Base-by-base conservation (phyloP, 2,888 invertebrate species). In the Leucophenga maculata region DNA sequence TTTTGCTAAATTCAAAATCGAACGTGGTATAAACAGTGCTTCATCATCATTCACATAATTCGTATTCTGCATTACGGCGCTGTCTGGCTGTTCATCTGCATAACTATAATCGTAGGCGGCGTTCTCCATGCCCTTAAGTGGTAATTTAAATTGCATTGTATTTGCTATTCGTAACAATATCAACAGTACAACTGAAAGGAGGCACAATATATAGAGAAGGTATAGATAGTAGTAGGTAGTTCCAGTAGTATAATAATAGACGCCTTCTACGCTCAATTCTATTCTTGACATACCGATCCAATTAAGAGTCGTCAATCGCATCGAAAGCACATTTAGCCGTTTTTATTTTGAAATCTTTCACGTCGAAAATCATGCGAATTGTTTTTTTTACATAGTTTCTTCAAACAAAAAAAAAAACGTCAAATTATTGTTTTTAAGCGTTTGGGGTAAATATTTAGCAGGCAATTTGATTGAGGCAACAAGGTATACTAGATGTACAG, bases 241-340 rank as follows among this genome's bases (percentile, higher is more conserved):
- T n/a, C n/a, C n/a, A n/a, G n/a, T n/a, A n/a, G n/a, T n/a, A n/a
- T n/a, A n/a, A n/a, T n/a, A n/a, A n/a, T n/a, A n/a, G n/a, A n/a
- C n/a, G n/a, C n/a, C n/a, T n/a, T n/a, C n/a, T n/a, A n/a, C n/a
- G n/a, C n/a, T n/a, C n/a, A 18, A 39, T 18, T 31, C 18, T 1
- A 11, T 32, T 26, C 18, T 32, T 65, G 6, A 72, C 78, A 80
- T 72, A 86, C 85, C 77, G 69, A 81, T 72, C 75, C 76, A 77
- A 69, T 71, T 66, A 60, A 71, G 70, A 68, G 48, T 57, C 68
- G 69, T 78, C 69, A 72, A 62, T 77, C 75, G 76, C 85, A 85
- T 85, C 83, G 77, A 76, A 74, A 78, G 69, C 54, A 76, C 80
- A 78, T 77, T 75, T 73, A 74, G 71, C 72, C 69, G 69, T 74